These are phyloP conservation scores for Phortica magna DNA, from an alignment of 2,888 invertebrate genomes.

Conservation along the genomic window DNA sequence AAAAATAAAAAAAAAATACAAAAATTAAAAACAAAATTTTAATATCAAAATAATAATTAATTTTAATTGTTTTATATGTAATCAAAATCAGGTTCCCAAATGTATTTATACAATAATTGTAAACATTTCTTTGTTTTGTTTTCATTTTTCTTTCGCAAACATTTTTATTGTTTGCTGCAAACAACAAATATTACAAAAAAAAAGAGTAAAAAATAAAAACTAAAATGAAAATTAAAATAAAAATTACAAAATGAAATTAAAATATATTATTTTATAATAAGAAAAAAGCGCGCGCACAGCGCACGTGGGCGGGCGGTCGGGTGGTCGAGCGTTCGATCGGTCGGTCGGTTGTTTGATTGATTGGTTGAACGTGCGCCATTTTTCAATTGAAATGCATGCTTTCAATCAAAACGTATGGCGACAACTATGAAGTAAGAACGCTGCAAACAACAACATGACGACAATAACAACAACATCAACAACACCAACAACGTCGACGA, in stretches of 20 bases:
- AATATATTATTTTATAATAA: slow-evolving; percentile 59
- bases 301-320: neutral
- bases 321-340: neutral
- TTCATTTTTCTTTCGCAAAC: no score
- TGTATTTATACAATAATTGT: neutral
- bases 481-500: neutral
- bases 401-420: neutral
- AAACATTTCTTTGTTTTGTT: neutral
- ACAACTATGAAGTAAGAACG: no score
- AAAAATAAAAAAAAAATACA: slow-evolving; percentile 31
- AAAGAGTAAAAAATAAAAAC: slow-evolving; percentile 62
- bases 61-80: slow-evolving; percentile 49
- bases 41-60: slow-evolving; percentile 45
- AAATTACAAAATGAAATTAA: slow-evolving; percentile 57
- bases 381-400: neutral
- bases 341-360: no score
- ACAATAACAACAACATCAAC: neutral
- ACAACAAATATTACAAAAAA: slow-evolving; percentile 48
- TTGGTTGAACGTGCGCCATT: no score
- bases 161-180: no score
- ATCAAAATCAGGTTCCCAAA: slow-evolving; percentile 35
- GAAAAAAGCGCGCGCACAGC: slow-evolving; percentile 47
- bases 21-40: slow-evolving; percentile 44
- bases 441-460: neutral
- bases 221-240: slow-evolving; percentile 52